A percentile compares a stretch with the other conserved stretches of the same genome.
Evolutionary conservation across 2,888 invertebrate species (phyloP).

Genomic region (Drosophila falleni): DNA sequence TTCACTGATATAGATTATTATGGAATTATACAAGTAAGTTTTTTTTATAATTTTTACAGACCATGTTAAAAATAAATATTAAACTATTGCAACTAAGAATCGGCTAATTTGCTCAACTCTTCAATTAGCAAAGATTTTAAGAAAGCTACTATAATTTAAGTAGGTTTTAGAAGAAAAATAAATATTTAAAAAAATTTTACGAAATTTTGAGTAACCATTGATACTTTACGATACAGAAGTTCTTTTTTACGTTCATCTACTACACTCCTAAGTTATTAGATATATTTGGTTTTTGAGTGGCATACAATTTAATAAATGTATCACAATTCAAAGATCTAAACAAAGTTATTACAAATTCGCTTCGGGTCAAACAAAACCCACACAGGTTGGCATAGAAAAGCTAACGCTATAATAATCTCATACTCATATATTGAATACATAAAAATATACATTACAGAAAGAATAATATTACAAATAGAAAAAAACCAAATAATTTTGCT

Average conservation of each 20-base stretch:
- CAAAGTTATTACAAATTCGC: constrained; percentile 3
- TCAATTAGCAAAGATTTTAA: no score
- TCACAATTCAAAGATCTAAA: constrained; percentile 11
- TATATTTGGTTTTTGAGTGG: not conserved
- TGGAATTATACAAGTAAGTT: no score
- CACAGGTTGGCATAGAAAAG: constrained; percentile 5
- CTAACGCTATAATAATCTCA: not conserved
- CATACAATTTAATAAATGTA: constrained; percentile 2
- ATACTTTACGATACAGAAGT: no score
- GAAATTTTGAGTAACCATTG: not conserved
- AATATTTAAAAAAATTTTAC: no score
- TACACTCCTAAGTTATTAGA: not conserved
- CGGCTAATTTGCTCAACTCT: no score
- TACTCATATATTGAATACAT: not conserved
- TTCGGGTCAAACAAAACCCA: constrained; percentile 19
- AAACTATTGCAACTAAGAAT: no score
- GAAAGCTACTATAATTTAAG: no score
- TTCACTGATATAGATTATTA: no score
- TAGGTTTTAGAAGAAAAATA: no score
- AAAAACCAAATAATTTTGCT: not conserved
- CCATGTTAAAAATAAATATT: not conserved
- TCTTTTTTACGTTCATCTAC: not conserved
- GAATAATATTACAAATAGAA: not conserved
- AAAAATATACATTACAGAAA: not conserved
- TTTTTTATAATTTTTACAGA: no score